Percentiles rank a stretch among this genome's conserved stretches.
phyloP scores from a whole-genome alignment of 1,140 invertebrate genomes.

The Stratiolaelaps scimitus region DNA sequence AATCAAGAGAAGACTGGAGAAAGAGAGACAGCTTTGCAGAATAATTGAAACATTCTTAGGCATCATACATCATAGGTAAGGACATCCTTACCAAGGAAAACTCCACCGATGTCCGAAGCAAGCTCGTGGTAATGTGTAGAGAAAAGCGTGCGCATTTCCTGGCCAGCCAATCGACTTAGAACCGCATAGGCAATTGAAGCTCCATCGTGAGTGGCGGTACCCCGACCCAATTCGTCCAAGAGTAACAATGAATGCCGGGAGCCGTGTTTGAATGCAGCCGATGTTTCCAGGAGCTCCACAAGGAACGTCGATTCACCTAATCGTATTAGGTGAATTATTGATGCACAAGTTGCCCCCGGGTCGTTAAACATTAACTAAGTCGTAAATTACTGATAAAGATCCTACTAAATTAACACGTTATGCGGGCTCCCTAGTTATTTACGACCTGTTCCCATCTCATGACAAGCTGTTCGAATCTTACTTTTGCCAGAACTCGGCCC shows the following conservation, averaged over 20 bases:
- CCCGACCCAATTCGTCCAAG: conserved; percentile 52
- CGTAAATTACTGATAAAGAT: too few relatives aligned
- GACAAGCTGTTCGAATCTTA: too few relatives aligned
- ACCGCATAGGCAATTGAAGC: conserved; percentile 51
- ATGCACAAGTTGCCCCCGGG: too few relatives aligned
- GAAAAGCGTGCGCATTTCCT: conserved; percentile 35
- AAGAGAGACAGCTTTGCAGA: too few relatives aligned
- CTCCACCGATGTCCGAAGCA: conserved; percentile 21
- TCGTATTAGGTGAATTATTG: background rate
- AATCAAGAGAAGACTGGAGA: too few relatives aligned
- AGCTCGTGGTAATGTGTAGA: conserved; percentile 38
- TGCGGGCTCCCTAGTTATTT: too few relatives aligned
- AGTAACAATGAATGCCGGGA: conserved; percentile 48
- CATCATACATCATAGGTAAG: too few relatives aligned
- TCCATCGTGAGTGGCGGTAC: conserved; percentile 53
- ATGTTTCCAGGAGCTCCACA: conserved; percentile 51
- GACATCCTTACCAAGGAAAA: conserved; percentile 25
- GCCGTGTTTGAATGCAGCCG: conserved; percentile 47
- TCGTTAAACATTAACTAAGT: background rate
- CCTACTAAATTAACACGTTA: too few relatives aligned
- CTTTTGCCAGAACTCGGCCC: too few relatives aligned
- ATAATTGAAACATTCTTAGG: too few relatives aligned
- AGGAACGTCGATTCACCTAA: conserved; percentile 45
- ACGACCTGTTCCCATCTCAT: too few relatives aligned
- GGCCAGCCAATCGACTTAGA: conserved; percentile 42